A percentile compares a stretch with the other conserved stretches of the same genome.
Evolutionary conservation across 2,888 invertebrate species (phyloP).

Genomic region (Salpingus planirostris): DNA sequence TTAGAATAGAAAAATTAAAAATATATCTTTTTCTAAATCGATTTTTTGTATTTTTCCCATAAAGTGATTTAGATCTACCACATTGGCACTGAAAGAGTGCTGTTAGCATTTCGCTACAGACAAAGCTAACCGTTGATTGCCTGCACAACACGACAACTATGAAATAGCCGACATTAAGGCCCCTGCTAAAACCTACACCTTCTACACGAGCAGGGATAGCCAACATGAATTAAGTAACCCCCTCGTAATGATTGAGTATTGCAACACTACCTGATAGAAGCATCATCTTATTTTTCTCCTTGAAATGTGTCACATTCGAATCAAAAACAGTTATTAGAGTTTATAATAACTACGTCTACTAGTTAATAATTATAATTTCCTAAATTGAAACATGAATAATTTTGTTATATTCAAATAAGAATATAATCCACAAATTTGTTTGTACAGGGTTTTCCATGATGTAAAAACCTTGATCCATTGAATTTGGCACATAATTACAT

Average conservation of each 20-base stretch:
- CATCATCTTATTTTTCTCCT: conserved; percentile 20
- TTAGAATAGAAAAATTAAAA: too few species aligned
- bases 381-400: too few species aligned
- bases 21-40: too few species aligned
- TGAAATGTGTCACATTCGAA: too few species aligned
- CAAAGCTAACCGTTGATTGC: conserved; percentile 40
- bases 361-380: background rate
- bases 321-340: too few species aligned
- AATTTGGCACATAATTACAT: conserved; percentile 31
- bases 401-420: too few species aligned
- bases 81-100: conserved; percentile 26
- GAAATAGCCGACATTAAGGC: conserved; percentile 41
- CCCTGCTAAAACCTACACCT: conserved; percentile 38
- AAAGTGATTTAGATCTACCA: too few species aligned
- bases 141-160: conserved; percentile 43
- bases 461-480: conserved; percentile 26
- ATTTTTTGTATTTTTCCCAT: too few species aligned
- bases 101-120: conserved; percentile 26
- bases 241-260: conserved; percentile 25
- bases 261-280: conserved; percentile 26
- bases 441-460: too few species aligned
- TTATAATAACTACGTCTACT: background rate
- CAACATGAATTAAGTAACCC: conserved; percentile 19
- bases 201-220: conserved; percentile 19
- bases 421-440: too few species aligned